phyloP scores from a whole-genome alignment of 2,797 vertebrate species.

The Perodicticus potto region DNA sequence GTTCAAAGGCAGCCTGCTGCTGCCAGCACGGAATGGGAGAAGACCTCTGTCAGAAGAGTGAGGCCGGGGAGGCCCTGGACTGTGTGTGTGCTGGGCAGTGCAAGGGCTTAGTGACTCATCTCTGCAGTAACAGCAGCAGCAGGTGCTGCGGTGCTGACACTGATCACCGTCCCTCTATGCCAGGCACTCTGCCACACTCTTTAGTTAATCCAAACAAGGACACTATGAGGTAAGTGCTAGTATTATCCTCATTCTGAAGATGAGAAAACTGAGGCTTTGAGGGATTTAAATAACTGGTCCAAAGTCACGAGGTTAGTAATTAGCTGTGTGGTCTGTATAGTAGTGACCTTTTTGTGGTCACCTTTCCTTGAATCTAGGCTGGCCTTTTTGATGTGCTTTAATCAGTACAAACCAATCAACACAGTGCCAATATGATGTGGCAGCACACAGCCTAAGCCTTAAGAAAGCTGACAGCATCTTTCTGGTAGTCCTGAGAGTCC shows the following conservation, averaged over 20 bases:
- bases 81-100: rapidly evolving
- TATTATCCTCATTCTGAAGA: neutral
- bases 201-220: neutral
- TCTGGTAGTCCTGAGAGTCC: neutral
- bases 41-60: neutral
- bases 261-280: neutral
- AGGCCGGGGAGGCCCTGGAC: neutral
- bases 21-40: no score
- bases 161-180: rapidly evolving
- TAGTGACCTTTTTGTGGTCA: neutral
- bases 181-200: neutral
- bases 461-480: neutral
- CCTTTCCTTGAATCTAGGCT: neutral
- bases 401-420: neutral
- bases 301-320: neutral
- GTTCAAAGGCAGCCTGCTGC: no score
- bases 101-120: neutral
- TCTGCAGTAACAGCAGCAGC: neutral
- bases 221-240: rapidly evolving
- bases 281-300: neutral
- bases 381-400: neutral
- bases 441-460: neutral
- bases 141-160: no score
- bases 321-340: neutral
- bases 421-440: neutral